These are phyloP conservation scores for Atherinosoma microstoma DNA, from an alignment of 2,797 vertebrate genomes.

Conservation along the genomic window DNA sequence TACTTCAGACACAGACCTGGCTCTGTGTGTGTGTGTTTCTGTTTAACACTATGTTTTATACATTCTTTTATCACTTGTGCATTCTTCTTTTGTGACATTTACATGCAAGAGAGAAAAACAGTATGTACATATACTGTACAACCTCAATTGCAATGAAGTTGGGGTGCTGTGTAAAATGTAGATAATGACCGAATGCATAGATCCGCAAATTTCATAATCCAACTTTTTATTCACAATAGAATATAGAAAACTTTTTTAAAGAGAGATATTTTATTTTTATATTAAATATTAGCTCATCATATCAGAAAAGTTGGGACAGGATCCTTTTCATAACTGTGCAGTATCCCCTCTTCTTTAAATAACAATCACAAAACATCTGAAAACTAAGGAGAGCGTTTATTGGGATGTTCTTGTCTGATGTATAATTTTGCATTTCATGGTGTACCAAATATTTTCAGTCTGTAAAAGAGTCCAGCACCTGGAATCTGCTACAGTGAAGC, in stretches of 20 bases:
- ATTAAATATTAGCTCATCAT: not conserved
- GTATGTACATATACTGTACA: not conserved
- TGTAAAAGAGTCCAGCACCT: too few relatives aligned
- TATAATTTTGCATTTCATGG: too few relatives aligned
- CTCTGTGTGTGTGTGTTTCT: conserved; percentile 10
- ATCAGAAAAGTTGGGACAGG: too few relatives aligned
- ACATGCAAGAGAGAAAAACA: not conserved
- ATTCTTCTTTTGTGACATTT: not conserved
- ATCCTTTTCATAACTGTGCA: too few relatives aligned
- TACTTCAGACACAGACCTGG: conserved; percentile 23
- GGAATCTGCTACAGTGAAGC: too few relatives aligned
- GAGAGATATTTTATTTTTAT: not conserved
- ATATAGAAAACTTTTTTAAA: not conserved
- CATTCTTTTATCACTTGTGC: not conserved
- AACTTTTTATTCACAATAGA: too few relatives aligned
- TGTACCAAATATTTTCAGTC: too few relatives aligned
- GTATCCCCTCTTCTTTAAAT: too few relatives aligned
- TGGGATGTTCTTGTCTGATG: too few relatives aligned
- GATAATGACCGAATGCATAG: not conserved
- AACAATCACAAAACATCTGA: too few relatives aligned
- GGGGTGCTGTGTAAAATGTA: too few relatives aligned
- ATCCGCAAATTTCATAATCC: not conserved
- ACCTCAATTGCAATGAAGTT: not conserved
- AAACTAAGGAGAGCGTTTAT: too few relatives aligned
- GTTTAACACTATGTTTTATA: conserved; percentile 4